Conservation (phyloP, 2,113 vertebrate genomes). For the Gambusia affinis region DNA sequence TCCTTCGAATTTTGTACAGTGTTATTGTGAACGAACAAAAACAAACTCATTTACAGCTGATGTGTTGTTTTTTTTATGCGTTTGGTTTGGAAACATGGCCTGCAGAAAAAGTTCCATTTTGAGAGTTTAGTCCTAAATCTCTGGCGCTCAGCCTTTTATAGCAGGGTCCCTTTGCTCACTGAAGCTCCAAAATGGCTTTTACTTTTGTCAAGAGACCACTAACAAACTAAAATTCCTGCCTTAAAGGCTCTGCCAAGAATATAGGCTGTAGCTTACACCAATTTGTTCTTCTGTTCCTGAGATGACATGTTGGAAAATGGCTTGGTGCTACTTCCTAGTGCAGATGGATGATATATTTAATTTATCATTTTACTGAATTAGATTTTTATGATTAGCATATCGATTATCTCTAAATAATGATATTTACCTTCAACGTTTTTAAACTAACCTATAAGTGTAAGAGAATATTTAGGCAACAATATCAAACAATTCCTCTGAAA, state of each 20-base stretch:
- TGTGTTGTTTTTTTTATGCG: background rate
- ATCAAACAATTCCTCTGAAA: background rate
- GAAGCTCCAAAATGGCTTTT: conserved; percentile 24
- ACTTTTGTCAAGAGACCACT: conserved; percentile 14
- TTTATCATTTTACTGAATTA: background rate
- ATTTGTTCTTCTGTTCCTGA: background rate
- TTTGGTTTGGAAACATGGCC: background rate
- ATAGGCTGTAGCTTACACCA: background rate
- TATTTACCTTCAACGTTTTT: background rate
- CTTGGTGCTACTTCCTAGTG: background rate
- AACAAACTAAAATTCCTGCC: background rate
- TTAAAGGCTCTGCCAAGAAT: background rate
- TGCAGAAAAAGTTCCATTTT: background rate
- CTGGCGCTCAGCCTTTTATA: conserved; percentile 9
- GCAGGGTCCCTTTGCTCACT: conserved; percentile 8
- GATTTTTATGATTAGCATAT: background rate
- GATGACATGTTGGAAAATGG: background rate
- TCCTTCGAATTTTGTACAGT: background rate
- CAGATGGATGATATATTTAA: background rate
- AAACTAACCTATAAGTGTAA: background rate
- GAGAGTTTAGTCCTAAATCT: conserved; percentile 19
- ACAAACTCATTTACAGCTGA: background rate
- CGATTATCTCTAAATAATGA: background rate
- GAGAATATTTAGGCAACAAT: background rate
- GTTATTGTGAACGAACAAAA: background rate